Evolutionary conservation across 2,113 vertebrate species (phyloP), one percentile per base, ranked within the genome.

Genomic region (Sterna hirundo): DNA sequence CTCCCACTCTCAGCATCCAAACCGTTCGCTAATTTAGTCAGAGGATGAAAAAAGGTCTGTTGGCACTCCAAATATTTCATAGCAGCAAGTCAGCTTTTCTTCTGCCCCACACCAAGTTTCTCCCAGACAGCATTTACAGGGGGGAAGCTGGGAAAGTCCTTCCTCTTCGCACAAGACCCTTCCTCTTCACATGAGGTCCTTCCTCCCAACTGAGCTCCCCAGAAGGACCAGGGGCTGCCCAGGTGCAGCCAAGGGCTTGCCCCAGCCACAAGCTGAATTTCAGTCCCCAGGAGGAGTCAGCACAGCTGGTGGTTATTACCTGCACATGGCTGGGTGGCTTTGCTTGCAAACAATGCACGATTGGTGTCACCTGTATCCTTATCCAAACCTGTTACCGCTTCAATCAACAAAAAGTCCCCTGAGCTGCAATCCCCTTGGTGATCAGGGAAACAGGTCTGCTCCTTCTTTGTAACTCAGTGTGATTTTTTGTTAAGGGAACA

Each of bases 41-140:
- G 3, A 46, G 2, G 0, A 21, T 3, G 19, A 19, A n/a, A 68
- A 25, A 7, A 12, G 0, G 0, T 7, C 20, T 13, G 2, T 0
- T 2, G 0, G 1, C 1, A 9, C 6, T 5, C 10, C 22, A 82
- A 19, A 12, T 0, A 25, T 0, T 8, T 9, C 23, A 6, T 2
- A 58, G 4, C 20, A 22, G 3, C 10, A 82, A 4, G 20, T 5
- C 1, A 5, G 3, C 1, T 4, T 4, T 51, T 3, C 30, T 22
- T 34, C 46, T 22, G 5, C 34, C 8, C 42, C 23, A 2, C 15
- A 1, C 8, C 46, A 15, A 71, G 5, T 20, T 34, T 6, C 25
- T 32, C 0, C 0, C 16, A 42, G 26, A 9, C 30, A 44, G 32
- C 5, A 16, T 5, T 55, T 36, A 0, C 4, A 20, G 16, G 6